phyloP scores from a whole-genome alignment of 2,113 vertebrate genomes.

The Patagioenas fasciata region DNA sequence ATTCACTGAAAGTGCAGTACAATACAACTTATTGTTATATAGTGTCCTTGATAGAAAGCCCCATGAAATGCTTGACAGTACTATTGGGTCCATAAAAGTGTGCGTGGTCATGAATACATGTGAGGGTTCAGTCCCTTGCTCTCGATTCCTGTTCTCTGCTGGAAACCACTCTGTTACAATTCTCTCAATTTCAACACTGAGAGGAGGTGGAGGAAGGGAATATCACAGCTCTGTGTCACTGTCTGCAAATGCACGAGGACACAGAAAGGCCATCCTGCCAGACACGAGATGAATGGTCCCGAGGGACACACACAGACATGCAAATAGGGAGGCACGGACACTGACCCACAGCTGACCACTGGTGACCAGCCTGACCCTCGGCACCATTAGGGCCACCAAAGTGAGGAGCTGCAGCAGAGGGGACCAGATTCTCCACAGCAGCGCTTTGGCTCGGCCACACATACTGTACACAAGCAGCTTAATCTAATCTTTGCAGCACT shows the following conservation, averaged over 20 bases:
- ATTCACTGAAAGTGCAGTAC: constrained; percentile 64
- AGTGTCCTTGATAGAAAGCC: constrained; percentile 52
- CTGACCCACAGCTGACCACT: background rate
- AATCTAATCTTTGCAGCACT: constrained; percentile 9
- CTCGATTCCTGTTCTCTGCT: constrained; percentile 62
- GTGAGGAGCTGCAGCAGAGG: background rate
- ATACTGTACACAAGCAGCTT: background rate
- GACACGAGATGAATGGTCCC: background rate
- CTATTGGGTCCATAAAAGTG: constrained; percentile 64
- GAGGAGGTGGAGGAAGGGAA: constrained; percentile 47
- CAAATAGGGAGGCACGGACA: background rate
- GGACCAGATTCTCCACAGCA: background rate
- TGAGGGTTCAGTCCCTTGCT: constrained; percentile 51
- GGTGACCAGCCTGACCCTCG: background rate
- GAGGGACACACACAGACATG: background rate
- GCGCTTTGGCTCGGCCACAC: background rate
- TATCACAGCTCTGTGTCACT: constrained; percentile 38
- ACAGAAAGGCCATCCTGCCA: background rate
- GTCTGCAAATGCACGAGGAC: constrained; percentile 20
- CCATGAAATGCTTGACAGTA: constrained; percentile 56
- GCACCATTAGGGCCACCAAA: background rate
- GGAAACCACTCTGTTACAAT: constrained; percentile 59
- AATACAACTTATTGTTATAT: constrained; percentile 65
- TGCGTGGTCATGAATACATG: constrained; percentile 52
- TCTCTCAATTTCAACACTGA: constrained; percentile 57